Evolutionary conservation across 2,888 invertebrate genomes (phyloP), one percentile per base, ranked within the genome.

Genomic region (Sarcophaga variegata): DNA sequence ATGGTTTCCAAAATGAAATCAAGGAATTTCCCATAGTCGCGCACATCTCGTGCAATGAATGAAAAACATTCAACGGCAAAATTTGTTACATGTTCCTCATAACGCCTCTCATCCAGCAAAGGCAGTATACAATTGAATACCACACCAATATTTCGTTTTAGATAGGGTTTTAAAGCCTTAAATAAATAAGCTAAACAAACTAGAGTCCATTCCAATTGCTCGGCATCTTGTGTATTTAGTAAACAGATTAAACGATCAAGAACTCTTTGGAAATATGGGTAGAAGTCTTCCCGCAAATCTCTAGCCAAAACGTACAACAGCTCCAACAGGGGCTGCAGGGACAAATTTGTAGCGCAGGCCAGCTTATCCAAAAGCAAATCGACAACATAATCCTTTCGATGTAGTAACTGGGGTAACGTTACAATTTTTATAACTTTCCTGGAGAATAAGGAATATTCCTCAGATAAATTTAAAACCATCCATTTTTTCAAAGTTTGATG

Each of bases 31-130:
- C 95, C 95, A 90, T 96, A 96, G 90, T 98, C 97, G 89, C 96
- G 96, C 14, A 97, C 96, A 94, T 98, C 98, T 88, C 99, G 95
- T 4, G 98, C 97, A 2, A 99, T 96, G 94, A 98, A 99, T 0
- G 99, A 97, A 94, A 99, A 99, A 93, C 98, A 97, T 94, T 99
- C 98, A 0, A 98, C 98, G 5, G 99, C 98, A 95, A 99, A 99
- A 91, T 97, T 97, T 89, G 97, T 96, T 27, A 99, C 96, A 91
- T 98, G 98, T 87, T 95, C 95, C 37, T 97, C 97, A 72, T 92
- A 92, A 90, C 96, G 96, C n/a, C 94, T 94, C 76, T 96, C 96
- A 89, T 96, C 96, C 60, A 99, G 93, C 6, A 99, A 93, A 0
- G 97, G 97, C 59, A 97, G 92, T 11, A 97, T 94, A 70, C 95